phyloP scores from a whole-genome alignment of 1,140 invertebrate genomes.

The Rhagoletis zephyria region DNA sequence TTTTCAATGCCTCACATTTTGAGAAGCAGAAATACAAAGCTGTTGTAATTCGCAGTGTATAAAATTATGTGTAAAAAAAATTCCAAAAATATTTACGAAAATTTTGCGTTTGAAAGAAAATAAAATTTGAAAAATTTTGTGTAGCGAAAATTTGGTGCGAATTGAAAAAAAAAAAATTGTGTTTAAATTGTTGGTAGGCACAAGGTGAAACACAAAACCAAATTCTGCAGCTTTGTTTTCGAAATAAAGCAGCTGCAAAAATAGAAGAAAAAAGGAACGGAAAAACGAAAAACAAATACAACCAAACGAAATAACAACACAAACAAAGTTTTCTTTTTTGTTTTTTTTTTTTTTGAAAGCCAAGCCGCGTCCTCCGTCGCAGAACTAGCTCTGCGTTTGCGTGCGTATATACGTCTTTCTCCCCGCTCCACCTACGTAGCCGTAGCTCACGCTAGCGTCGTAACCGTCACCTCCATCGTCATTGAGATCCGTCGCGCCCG shows the following conservation, averaged over 20 bases:
- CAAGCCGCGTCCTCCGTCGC: neutral
- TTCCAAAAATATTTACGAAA: neutral
- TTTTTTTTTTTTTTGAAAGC: neutral
- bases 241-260: neutral
- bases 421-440: neutral
- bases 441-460: too few relatives aligned
- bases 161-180: slow-evolving; percentile 54
- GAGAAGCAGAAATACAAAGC: slow-evolving; percentile 55
- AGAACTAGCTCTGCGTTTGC: neutral
- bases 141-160: neutral
- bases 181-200: slow-evolving; percentile 25
- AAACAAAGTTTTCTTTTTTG: neutral
- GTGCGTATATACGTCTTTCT: neutral
- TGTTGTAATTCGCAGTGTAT: neutral
- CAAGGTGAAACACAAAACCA: neutral
- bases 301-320: neutral
- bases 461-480: neutral
- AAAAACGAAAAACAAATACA: neutral
- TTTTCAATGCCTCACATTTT: slow-evolving; percentile 65
- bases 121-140: neutral
- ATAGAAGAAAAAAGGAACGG: neutral
- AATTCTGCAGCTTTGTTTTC: slow-evolving; percentile 9
- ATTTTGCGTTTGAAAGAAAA: neutral
- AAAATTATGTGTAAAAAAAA: neutral
- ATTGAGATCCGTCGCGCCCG: neutral